Evolutionary conservation across 2,113 vertebrate genomes (phyloP), one percentile per base, ranked within the genome.

Genomic region (Leuciscus idus): DNA sequence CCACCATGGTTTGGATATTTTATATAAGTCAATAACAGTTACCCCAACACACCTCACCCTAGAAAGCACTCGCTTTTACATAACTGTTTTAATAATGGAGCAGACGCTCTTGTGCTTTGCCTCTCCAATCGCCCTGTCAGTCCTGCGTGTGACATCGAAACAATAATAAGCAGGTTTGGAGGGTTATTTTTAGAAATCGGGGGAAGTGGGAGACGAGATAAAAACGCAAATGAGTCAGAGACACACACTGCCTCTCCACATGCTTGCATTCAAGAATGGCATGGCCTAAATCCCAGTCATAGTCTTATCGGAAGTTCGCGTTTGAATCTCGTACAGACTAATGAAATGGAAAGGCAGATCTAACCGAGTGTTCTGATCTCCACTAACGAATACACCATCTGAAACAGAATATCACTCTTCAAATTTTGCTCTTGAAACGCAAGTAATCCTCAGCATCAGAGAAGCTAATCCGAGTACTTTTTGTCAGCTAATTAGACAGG

Each of bases 31-130:
- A 55, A 81, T 26, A 48, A 50, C 61, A 28, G 43, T 81, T 13
- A 83, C 48, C 62, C 46, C 50, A 73, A 73, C 50, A 72, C 46
- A 57, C 48, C n/a, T 83, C 48, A 84, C 48, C 28, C 68, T 73
- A 59, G 82, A 73, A 57, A 84, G 68, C 66, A 39, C 23, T 57
- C 4, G 70, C 43, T 86, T 90, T 93, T 93, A 92, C 88, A 91
- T 92, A 93, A 93, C 77, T 43, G 43, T 50, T 93, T 90, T 92
- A 93, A 91, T 92, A 91, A 92, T 90, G 90, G 89, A 91, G 66
- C 68, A 90, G 62, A 84, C 73, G 70, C 79, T 55, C 57, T 57
- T 9, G 19, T 84, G 88, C 89, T 81, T 85, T 90, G 85, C 86
- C 86, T 84, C 84, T 91, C 85, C 89, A 80, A 87, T 91, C 70